Evolutionary conservation across 1,140 invertebrate species (phyloP).

Genomic region (Ceratosolen solmsi): DNA sequence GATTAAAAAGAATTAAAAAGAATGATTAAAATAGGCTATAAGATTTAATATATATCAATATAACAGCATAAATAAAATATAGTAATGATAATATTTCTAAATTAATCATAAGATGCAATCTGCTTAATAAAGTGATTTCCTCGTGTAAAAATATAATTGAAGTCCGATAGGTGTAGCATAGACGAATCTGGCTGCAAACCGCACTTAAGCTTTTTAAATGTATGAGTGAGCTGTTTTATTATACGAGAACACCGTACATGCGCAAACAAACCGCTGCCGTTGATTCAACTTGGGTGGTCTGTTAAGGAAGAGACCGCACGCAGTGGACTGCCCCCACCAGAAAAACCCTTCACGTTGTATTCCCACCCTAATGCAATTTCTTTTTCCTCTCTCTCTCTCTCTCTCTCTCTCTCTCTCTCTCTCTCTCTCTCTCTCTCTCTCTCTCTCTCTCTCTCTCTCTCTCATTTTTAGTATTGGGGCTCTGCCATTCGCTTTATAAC

Average conservation of each 20-base stretch:
- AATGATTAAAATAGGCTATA: too few species aligned
- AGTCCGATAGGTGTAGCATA: constrained; percentile 18
- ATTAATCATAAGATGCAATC: too few species aligned
- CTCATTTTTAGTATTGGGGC: constrained; percentile 1
- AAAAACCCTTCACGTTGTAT: constrained; percentile 64
- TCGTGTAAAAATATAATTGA: constrained; percentile 29
- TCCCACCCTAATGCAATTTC: constrained; percentile 53
- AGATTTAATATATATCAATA: too few species aligned
- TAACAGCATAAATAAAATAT: too few species aligned
- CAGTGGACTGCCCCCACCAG: constrained; percentile 70
- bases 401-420: constrained; percentile 48
- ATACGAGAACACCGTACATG: background rate
- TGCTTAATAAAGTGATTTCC: background rate
- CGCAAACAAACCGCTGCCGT: constrained; percentile 54
- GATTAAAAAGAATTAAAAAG: too few species aligned
- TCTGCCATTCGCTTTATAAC: too few species aligned
- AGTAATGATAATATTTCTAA: too few species aligned
- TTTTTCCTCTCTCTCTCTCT: constrained; percentile 47
- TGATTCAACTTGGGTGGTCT: constrained; percentile 71
- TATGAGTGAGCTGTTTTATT: background rate
- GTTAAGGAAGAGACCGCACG: constrained; percentile 72
- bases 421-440: constrained; percentile 48
- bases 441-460: background rate
- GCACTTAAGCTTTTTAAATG: constrained; percentile 41
- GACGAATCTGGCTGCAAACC: constrained; percentile 43